Evolutionary conservation across 2,797 vertebrate genomes (phyloP).

Genomic region (Coilia nasus): DNA sequence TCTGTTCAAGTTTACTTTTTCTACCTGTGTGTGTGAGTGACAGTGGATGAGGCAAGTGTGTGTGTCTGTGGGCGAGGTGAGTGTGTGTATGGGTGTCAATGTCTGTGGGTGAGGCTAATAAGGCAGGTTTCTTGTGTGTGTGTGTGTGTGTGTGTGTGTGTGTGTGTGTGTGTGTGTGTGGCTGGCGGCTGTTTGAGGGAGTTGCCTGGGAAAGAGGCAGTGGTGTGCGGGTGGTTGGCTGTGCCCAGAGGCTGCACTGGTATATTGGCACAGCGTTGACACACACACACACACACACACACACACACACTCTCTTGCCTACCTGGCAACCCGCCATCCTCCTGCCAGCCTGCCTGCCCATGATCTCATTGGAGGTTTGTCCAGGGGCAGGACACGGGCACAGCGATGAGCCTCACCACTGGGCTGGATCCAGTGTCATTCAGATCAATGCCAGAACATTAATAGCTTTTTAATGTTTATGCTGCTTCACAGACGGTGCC

Average conservation of each 20-base stretch:
- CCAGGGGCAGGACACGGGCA: background rate
- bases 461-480: conserved; percentile 12
- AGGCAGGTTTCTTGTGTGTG: no score
- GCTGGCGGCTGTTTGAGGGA: no score
- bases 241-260: background rate
- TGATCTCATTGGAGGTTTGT: background rate
- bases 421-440: background rate
- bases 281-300: background rate
- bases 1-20: conserved; percentile 31
- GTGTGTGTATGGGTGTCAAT: no score
- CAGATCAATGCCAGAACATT: background rate
- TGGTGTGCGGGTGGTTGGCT: no score
- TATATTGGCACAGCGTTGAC: background rate
- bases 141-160: conserved; percentile 10
- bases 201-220: no score
- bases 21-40: conserved; percentile 31
- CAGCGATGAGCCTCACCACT: background rate
- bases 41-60: background rate
- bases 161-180: background rate
- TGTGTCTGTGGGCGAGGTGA: background rate
- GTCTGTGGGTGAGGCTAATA: no score
- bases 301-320: conserved; percentile 39
- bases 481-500: background rate
- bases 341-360: no score
- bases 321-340: no score